These are phyloP conservation scores for Lepidochrysops patricia DNA, from an alignment of 2,888 invertebrate species.

Conservation along the genomic window DNA sequence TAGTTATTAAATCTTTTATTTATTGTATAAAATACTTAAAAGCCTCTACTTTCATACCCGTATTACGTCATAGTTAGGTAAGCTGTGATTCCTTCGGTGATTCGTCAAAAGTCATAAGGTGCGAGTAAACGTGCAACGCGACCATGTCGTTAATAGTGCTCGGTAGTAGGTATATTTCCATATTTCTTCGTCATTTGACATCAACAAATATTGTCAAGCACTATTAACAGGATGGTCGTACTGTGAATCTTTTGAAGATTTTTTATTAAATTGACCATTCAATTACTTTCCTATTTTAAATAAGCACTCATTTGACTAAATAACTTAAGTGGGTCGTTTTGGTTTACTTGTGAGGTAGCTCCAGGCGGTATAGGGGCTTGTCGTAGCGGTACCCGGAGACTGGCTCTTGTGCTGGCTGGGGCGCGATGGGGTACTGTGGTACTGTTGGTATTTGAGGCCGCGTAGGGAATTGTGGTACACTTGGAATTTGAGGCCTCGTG, in stretches of 20 bases:
- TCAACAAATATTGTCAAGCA: no score
- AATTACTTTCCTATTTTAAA: not conserved
- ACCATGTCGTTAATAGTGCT: no score
- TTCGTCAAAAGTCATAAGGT: not conserved
- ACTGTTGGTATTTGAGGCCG: not conserved
- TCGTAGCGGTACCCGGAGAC: conserved; percentile 52
- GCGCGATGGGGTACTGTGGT: not conserved
- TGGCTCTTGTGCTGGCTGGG: conserved; percentile 30
- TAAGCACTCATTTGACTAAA: not conserved
- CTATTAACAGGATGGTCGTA: no score
- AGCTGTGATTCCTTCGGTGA: not conserved
- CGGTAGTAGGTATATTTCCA: no score
- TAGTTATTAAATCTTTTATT: conserved; percentile 5
- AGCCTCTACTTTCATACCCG: conserved; percentile 20
- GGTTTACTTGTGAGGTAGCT: conserved; percentile 53
- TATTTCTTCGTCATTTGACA: no score
- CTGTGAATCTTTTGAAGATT: no score
- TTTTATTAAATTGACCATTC: not conserved
- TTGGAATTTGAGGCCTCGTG: not conserved
- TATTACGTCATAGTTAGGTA: not conserved
- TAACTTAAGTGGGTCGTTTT: not conserved
- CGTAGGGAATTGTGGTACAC: not conserved
- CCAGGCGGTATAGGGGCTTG: conserved; percentile 57
- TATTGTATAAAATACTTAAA: not conserved
- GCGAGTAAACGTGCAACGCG: not conserved